Base-by-base conservation (phyloP, 2,113 vertebrate species). In the Osmerus eperlanus region DNA sequence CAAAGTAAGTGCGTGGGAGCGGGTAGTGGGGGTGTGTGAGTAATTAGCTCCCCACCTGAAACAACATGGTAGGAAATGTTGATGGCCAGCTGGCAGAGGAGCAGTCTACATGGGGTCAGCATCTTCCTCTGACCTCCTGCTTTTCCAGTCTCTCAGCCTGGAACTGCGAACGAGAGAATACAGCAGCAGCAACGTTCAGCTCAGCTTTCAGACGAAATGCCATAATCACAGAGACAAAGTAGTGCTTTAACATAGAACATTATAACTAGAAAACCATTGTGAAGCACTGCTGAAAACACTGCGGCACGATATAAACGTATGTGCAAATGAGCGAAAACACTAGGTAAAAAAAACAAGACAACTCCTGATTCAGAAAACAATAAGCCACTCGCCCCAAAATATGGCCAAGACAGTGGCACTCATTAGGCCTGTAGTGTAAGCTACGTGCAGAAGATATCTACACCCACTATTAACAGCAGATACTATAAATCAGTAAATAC, bases 31-130 rank as follows among this genome's bases (percentile, higher is more conserved):
- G 41, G 41, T 4, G 18, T 60, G 4, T 32, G 63, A 65, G 18
- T 19, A 32, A 74, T 3, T 16, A 25, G 4, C 21, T 41, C 51
- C 32, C 60, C 74, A 85, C 84, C 84, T 85, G 80, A 77, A 9
- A 77, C 70, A 1, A 83, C 59, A 32, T 89, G 84, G 70, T 65
- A 83, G 23, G 76, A 81, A 1, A 87, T 52, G 60, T 78, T 83
- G 16, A 91, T 75, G n/a, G 68, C 72, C 76, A 86, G 23, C 79
- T 91, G 86, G 83, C 83, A 89, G 3, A 91, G 70, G 63, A 91
- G 78, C 77, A 87, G 64, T 67, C 76, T 78, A 69, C 76, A 85
- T 53, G 72, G 67, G 3, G 15, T 79, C 71, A 83, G 56, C 85
- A 89, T 89, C 62, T 75, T 81, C 72, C n/a, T 32, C 68, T 58